Evolutionary conservation across 2,888 invertebrate genomes (phyloP).

Genomic region (Campopleginae sp.): DNA sequence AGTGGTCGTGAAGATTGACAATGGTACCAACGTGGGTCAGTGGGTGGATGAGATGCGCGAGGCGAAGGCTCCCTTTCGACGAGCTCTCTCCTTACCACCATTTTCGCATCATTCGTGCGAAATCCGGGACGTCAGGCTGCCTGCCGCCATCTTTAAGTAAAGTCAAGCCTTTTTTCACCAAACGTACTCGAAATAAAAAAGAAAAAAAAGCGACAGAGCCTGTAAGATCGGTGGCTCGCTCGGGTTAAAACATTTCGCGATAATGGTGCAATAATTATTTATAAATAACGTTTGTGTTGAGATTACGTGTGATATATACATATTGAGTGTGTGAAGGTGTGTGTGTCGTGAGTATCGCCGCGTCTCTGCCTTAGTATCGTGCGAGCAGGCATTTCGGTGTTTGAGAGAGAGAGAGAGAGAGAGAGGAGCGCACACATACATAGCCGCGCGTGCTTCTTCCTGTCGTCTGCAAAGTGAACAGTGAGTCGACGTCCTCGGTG

Average conservation of each 20-base stretch:
- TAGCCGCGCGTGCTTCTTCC: constrained; percentile 64
- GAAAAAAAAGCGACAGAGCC: background rate
- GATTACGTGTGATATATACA: constrained; percentile 26
- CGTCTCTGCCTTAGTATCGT: constrained; percentile 35
- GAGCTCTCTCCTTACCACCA: constrained; percentile 69
- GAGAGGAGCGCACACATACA: constrained; percentile 16
- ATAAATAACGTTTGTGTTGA: constrained; percentile 26
- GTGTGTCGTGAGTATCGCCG: constrained; percentile 20
- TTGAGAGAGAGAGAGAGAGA: constrained; percentile 28
- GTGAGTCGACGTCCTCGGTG: constrained; percentile 68
- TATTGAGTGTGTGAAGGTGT: background rate
- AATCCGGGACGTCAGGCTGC: constrained; percentile 75
- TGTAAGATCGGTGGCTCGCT: background rate
- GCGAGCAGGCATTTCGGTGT: constrained; percentile 37
- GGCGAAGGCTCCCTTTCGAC: constrained; percentile 62
- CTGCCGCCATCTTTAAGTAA: constrained; percentile 80
- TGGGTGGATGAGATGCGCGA: constrained; percentile 68
- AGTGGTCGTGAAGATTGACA: constrained; percentile 4
- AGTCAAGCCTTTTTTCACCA: constrained; percentile 52
- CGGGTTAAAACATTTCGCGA: constrained; percentile 24
- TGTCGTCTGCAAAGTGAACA: constrained; percentile 69
- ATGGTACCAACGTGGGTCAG: constrained; percentile 59
- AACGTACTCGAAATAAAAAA: constrained; percentile 5
- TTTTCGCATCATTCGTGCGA: constrained; percentile 79
- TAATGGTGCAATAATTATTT: constrained; percentile 44